Evolutionary conservation across 2,888 invertebrate genomes (phyloP).

Genomic region (Amblyteles armatorius): DNA sequence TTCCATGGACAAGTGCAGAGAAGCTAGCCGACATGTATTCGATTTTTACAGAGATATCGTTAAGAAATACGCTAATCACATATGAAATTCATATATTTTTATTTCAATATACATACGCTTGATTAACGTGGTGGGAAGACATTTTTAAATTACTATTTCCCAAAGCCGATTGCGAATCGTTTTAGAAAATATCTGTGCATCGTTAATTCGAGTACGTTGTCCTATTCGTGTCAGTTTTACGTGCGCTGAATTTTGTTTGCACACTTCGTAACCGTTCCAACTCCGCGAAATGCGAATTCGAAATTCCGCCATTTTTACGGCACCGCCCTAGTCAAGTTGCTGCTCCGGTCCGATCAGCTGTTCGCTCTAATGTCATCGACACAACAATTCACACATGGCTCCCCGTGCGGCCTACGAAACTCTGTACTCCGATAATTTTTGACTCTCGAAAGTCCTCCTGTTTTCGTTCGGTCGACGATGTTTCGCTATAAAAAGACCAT

Average conservation of each 20-base stretch:
- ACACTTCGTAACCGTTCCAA: neutral
- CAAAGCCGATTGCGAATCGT: neutral
- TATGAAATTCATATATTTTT: constrained; percentile 69
- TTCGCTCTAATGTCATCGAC: constrained; percentile 48
- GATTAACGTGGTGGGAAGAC: neutral
- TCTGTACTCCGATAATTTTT: constrained; percentile 34
- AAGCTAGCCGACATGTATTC: constrained; percentile 90
- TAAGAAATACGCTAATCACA: constrained; percentile 85
- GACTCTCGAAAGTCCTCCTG: constrained; percentile 9
- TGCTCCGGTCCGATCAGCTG: constrained; percentile 33
- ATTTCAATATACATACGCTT: constrained; percentile 11
- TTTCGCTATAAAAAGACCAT: neutral
- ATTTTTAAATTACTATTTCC: neutral
- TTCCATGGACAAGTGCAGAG: constrained; percentile 88
- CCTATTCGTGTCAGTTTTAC: neutral
- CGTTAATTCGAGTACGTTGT: neutral
- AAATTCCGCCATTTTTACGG: constrained; percentile 22
- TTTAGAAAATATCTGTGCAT: neutral
- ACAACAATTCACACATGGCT: constrained; percentile 59
- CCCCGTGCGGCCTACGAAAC: constrained; percentile 20
- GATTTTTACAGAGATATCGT: constrained; percentile 90
- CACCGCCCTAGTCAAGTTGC: neutral
- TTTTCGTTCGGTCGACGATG: constrained; percentile 14
- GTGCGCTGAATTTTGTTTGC: neutral
- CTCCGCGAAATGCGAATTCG: neutral